Evolutionary conservation across 2,113 vertebrate species (phyloP), one percentile per base, ranked within the genome.

Genomic region (Syngnathus floridae): DNA sequence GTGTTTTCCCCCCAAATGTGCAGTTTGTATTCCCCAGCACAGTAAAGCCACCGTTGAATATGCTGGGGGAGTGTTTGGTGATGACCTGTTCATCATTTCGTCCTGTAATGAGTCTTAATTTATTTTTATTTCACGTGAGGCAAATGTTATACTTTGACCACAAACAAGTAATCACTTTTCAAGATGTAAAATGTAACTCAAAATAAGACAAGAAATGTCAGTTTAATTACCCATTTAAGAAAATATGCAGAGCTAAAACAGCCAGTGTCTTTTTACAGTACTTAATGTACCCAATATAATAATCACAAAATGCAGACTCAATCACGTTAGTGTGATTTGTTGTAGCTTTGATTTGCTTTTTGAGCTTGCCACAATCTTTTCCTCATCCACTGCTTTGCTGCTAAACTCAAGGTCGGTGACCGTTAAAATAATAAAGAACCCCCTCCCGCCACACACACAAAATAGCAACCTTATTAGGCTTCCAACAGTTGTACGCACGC

Each of bases 401-500:
- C 66, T 68, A 74, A 31, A 41, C 57, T 73, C 78, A 86, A 84
- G 85, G 82, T 85, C 85, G 85, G 78, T 68, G 54, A 71, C 31
- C 75, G 60, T 82, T 76, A 82, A 55, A 71, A 54, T 12, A 13
- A 54, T 12, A 9, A 54, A 54, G 76, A 65, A 66, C 64, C 59
- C 71, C 75, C 41, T 52, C 4, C 38, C 22, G 22, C 22, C 40
- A 41, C 9, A 9, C 9, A 12, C 70, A 69, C 65, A 81, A 86
- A 83, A 70, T 48, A 9, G 67, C 72, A 77, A 68, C 79, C 85
- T 82, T 82, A 77, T 88, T 86, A 81, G 76, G 58, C 64, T 67
- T 55, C 54, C 48, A 7, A 54, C n/a, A 10, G 8, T 51, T 51
- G 48, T 11, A 26, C 77, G 59, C 56, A 65, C 69, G 74, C 69